Conservation (phyloP, 2,797 vertebrate species). For the Loris lydekkerianus region DNA sequence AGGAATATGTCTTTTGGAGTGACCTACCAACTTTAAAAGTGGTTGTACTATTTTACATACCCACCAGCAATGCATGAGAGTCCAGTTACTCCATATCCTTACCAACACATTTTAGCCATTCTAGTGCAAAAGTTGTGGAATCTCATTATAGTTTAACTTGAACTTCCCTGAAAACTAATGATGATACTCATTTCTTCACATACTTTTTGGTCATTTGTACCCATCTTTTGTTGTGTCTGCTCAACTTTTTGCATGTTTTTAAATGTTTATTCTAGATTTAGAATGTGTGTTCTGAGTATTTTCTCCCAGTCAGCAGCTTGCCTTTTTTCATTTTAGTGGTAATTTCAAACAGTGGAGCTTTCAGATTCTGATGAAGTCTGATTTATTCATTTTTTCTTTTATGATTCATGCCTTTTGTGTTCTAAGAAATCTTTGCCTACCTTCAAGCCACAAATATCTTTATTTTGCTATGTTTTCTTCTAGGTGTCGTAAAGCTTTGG, state of each 20-base stretch:
- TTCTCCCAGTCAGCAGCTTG: background rate
- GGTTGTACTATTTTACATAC: background rate
- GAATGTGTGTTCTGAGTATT: background rate
- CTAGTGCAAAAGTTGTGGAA: background rate
- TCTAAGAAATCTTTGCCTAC: background rate
- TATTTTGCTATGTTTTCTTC: background rate
- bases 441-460: background rate
- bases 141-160: background rate
- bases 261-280: background rate
- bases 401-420: constrained; percentile 2
- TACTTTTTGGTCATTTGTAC: background rate
- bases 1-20: background rate
- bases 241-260: constrained; percentile 6
- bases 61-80: background rate
- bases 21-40: background rate
- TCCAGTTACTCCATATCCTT: too few relatives aligned
- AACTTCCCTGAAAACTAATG: background rate
- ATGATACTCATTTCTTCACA: background rate
- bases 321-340: background rate
- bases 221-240: background rate
- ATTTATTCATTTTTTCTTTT: background rate
- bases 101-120: background rate
- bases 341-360: constrained; percentile 9
- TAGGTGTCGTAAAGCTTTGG: background rate
- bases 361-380: background rate